These are phyloP conservation scores for Serranus cabrilla DNA, from an alignment of 2,797 vertebrate species.

Conservation along the genomic window DNA sequence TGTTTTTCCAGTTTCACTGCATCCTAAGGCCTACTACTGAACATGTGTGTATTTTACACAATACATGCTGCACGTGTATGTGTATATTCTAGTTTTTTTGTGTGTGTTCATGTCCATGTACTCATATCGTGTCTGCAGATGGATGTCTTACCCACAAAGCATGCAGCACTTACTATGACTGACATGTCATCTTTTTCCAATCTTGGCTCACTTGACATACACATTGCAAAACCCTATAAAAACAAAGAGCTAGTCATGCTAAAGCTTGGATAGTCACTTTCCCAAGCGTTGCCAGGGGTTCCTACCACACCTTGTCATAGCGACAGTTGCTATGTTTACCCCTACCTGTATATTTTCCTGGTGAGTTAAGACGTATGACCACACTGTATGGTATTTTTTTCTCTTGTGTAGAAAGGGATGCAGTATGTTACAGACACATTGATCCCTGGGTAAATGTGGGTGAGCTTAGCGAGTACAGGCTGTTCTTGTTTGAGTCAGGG, in stretches of 20 bases:
- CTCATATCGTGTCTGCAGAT: background rate
- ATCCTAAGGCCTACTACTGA: conserved; percentile 43
- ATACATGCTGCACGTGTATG: conserved; percentile 8
- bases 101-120: background rate
- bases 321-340: conserved; percentile 80
- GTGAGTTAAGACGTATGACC: conserved; percentile 44
- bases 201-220: conserved; percentile 33
- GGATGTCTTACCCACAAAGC: conserved; percentile 34
- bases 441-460: conserved; percentile 52
- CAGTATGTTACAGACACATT: conserved; percentile 26
- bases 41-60: conserved; percentile 29
- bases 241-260: conserved; percentile 67
- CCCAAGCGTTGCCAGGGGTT: conserved; percentile 41
- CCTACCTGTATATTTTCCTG: conserved; percentile 63
- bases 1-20: conserved; percentile 81
- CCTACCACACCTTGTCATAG: conserved; percentile 67
- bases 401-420: conserved; percentile 5
- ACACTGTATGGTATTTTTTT: conserved; percentile 50
- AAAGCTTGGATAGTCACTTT: conserved; percentile 46
- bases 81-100: conserved; percentile 5
- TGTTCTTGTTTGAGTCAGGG: conserved; percentile 15
- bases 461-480: conserved; percentile 35
- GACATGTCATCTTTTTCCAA: conserved; percentile 54
- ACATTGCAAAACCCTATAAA: conserved; percentile 58
- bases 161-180: conserved; percentile 38